A percentile compares a stretch with the other conserved stretches of the same genome.
Evolutionary conservation across 1,140 invertebrate species (phyloP).

Genomic region (Vollenhovia emeryi): DNA sequence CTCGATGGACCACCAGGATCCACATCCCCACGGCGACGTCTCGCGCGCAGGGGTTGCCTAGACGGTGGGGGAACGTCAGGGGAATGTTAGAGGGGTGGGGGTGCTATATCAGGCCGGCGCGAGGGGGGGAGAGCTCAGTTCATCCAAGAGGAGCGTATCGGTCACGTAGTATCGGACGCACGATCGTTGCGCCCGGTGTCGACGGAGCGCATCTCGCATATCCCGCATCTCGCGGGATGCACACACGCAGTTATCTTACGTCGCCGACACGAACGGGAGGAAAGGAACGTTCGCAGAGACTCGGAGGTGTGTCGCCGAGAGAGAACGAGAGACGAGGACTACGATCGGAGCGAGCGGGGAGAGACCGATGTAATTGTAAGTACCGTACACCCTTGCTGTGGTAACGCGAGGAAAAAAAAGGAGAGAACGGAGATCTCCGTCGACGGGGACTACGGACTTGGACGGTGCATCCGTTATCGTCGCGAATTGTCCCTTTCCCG

Average conservation of each 20-base stretch:
- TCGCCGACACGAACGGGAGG: neutral
- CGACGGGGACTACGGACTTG: neutral
- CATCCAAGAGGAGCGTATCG: slow-evolving; percentile 83
- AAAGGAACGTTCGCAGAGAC: slow-evolving; percentile 19
- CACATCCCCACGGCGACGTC: slow-evolving; percentile 74
- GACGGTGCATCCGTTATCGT: slow-evolving; percentile 23
- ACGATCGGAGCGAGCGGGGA: neutral
- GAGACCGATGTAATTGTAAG: slow-evolving; percentile 48
- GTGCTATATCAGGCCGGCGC: slow-evolving; percentile 82
- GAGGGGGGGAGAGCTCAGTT: slow-evolving; percentile 85
- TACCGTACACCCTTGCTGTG: slow-evolving; percentile 14
- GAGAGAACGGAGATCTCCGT: slow-evolving; percentile 5
- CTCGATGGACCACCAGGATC: slow-evolving; percentile 74
- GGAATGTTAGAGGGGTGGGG: slow-evolving; percentile 82
- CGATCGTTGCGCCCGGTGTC: slow-evolving; percentile 66
- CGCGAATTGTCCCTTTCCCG: neutral
- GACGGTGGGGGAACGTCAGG: slow-evolving; percentile 75
- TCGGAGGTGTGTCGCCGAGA: neutral
- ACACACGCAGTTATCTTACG: slow-evolving; percentile 36
- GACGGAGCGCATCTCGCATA: slow-evolving; percentile 66
- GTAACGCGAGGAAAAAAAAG: slow-evolving; percentile 6
- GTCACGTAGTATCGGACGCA: slow-evolving; percentile 75
- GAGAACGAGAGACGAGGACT: neutral
- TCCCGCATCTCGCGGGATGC: slow-evolving; percentile 45
- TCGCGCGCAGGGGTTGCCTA: slow-evolving; percentile 72